Evolutionary conservation across 2,888 invertebrate species (phyloP).

Genomic region (Mesochorus sp.): DNA sequence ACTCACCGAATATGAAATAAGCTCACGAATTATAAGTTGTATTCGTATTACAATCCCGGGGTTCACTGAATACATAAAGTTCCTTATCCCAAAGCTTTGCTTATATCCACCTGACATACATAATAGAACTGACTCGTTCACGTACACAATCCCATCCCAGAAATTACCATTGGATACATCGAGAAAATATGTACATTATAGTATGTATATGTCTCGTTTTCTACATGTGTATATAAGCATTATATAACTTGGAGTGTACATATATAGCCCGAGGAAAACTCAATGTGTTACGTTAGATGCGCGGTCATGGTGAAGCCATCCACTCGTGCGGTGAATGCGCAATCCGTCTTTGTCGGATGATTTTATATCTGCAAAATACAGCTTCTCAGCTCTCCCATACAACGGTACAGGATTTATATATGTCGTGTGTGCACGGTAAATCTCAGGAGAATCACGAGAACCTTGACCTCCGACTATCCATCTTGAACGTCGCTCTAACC

Average conservation of each 20-base stretch:
- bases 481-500: constrained; percentile 50
- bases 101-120: neutral
- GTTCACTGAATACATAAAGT: neutral
- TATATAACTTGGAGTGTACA: constrained; percentile 6
- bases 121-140: neutral
- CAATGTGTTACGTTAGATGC: constrained; percentile 39
- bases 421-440: constrained; percentile 16
- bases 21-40: neutral
- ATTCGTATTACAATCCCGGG: neutral
- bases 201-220: neutral
- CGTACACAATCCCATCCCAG: constrained; percentile 2
- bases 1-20: neutral
- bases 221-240: neutral
- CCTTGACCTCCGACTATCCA: constrained; percentile 49
- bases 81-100: neutral
- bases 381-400: constrained; percentile 44
- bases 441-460: constrained; percentile 38
- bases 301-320: constrained; percentile 36
- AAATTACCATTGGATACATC: constrained; percentile 33
- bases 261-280: constrained; percentile 28
- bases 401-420: constrained; percentile 16
- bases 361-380: constrained; percentile 59
- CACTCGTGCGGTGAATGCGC: constrained; percentile 54
- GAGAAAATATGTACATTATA: constrained; percentile 35
- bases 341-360: constrained; percentile 60